Evolutionary conservation across 2,888 invertebrate species (phyloP), one percentile per base, ranked within the genome.

Genomic region (Drosophila heteroneura): DNA sequence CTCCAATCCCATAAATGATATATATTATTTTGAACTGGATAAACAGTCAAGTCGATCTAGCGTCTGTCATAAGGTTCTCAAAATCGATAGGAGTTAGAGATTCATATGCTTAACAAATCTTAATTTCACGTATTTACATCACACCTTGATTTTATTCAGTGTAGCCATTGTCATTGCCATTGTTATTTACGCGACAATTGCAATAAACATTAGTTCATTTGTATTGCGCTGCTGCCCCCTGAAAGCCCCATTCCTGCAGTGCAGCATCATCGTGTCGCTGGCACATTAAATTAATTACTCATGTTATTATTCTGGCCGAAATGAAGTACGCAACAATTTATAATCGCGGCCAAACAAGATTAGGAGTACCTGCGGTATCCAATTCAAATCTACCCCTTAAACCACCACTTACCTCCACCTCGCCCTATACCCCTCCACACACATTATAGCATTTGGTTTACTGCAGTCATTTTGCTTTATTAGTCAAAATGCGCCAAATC

Each of bases 211-310:
- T 81, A 81, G 79, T 80, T 80, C 81, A 79, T 78, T 79, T 74
- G 78, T 71, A 70, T 51, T 59, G 68, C 52, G 39, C 54, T 12
- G 32, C 39, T 14, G 2, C 49, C 16, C 37, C 9, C 32, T 35
- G 26, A 5, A 14, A 10, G 4, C 28, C 1, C 7, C 35, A 4
- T 7, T 26, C 53, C n/a, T 32, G 26, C 41, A 41, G 33, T 53
- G 30, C 68, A 22, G 14, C 49, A 35, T 30, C 39, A 44, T 84
- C 79, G 78, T 89, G 90, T 83, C 81, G 82, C 83, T 91, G 92
- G 92, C 92, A 90, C 90, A 92, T 92, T 92, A 91, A 92, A 92
- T 92, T 92, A 92, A 92, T 92, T 92, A 92, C 92, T 92, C 91
- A 85, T 92, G 92, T 92, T 92, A 92, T 92, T 92, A 92, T 92